phyloP scores from a whole-genome alignment of 2,113 vertebrate genomes.

The Planiliza haematocheilus region DNA sequence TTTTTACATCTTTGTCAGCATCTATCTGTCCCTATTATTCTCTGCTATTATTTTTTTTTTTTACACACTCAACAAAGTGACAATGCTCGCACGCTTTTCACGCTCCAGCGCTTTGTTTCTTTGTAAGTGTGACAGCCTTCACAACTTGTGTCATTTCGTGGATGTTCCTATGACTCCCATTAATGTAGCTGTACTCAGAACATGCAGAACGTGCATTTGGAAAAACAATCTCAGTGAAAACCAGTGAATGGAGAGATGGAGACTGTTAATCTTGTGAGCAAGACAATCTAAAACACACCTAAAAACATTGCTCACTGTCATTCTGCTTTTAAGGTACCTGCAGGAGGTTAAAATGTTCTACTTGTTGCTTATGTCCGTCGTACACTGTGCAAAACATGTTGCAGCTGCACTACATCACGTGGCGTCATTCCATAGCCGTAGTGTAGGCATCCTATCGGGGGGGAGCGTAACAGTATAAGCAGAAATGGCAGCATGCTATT shows the following conservation, averaged over 20 bases:
- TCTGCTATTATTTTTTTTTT: constrained; percentile 2
- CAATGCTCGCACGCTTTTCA: too few species aligned
- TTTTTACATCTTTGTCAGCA: constrained; percentile 10
- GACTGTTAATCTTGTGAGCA: not conserved
- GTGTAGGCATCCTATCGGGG: constrained; percentile 48
- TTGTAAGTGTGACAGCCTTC: not conserved
- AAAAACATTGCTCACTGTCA: not conserved
- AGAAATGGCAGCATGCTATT: constrained; percentile 73
- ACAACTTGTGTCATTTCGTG: not conserved
- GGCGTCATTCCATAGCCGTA: constrained; percentile 52
- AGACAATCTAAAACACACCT: not conserved
- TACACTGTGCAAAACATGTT: constrained; percentile 43
- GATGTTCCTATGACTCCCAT: not conserved
- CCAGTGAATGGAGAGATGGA: too few species aligned
- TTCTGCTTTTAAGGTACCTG: not conserved
- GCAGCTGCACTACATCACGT: constrained; percentile 42
- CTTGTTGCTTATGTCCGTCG: constrained; percentile 53
- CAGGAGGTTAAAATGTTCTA: not conserved
- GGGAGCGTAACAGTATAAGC: constrained; percentile 70
- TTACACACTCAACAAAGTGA: too few species aligned
- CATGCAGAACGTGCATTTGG: too few species aligned
- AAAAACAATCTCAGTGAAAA: not conserved
- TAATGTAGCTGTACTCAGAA: too few species aligned
- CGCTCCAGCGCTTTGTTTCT: constrained; percentile 7
- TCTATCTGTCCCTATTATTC: constrained; percentile 13